phyloP scores from a whole-genome alignment of 2,797 vertebrate genomes.

The Microctenopoma stevenorrisi region DNA sequence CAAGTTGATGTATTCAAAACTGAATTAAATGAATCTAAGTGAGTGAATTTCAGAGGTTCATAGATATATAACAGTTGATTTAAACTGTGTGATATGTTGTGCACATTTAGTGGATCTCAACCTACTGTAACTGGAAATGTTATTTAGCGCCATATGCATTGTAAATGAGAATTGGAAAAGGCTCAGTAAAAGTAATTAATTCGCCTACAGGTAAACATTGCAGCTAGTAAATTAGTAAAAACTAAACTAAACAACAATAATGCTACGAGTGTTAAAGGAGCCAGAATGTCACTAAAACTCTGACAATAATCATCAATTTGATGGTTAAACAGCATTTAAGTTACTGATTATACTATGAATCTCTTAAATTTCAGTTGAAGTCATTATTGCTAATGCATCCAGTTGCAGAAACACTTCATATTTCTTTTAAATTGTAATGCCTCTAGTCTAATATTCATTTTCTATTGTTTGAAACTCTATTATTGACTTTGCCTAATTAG shows the following conservation, averaged over 20 bases:
- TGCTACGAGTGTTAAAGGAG: neutral
- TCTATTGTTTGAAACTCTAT: conserved; percentile 3
- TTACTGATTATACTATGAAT: neutral
- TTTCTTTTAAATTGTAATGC: conserved; percentile 17
- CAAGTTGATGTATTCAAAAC: no score
- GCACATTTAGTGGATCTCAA: no score
- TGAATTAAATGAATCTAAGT: no score
- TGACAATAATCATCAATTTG: no score
- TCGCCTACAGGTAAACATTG: neutral
- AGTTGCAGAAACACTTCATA: neutral
- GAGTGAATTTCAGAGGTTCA: no score
- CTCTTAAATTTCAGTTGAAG: neutral
- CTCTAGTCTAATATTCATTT: neutral
- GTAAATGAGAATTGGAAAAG: no score
- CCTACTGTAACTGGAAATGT: no score
- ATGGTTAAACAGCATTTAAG: no score
- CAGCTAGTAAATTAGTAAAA: neutral
- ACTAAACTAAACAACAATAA: conserved; percentile 10
- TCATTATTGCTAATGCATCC: conserved; percentile 4
- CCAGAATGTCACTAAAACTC: no score
- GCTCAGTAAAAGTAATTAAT: neutral
- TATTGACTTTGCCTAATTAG: conserved; percentile 30
- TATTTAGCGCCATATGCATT: no score
- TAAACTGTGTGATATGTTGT: no score
- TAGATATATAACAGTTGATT: no score